These are phyloP conservation scores for Chelonoidis abingdonii DNA, from an alignment of 2,113 vertebrate species.

Conservation along the genomic window DNA sequence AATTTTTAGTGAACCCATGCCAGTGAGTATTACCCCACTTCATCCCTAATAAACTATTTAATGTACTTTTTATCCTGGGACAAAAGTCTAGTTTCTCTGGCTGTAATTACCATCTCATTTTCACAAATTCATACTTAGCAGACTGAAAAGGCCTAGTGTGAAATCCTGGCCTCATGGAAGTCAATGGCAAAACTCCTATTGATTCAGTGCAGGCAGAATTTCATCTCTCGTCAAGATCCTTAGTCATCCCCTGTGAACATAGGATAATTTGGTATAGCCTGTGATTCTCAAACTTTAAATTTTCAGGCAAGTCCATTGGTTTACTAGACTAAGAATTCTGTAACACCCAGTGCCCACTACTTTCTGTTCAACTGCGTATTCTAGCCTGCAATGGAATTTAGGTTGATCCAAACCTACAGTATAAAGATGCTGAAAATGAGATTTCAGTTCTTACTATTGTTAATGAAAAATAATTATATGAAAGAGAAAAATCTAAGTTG, in stretches of 20 bases:
- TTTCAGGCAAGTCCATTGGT: not conserved
- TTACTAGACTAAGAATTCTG: not conserved
- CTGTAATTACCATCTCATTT: not conserved
- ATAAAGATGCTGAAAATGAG: rapidly evolving
- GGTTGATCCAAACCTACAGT: not conserved
- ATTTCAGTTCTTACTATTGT: not conserved
- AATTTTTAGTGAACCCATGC: not conserved
- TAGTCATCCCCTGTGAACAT: not conserved
- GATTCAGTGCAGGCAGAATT: not conserved
- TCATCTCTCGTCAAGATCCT: not conserved
- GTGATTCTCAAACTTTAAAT: not conserved
- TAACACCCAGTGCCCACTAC: not conserved
- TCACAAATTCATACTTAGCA: not conserved
- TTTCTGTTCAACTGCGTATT: rapidly evolving
- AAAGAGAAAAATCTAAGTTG: not conserved
- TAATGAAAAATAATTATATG: rapidly evolving
- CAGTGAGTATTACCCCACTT: not conserved
- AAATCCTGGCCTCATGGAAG: not conserved
- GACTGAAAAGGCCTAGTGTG: not conserved
- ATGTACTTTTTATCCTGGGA: not conserved
- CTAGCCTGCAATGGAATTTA: not conserved
- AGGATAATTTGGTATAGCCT: not conserved
- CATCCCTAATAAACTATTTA: not conserved
- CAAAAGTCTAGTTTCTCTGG: not conserved
- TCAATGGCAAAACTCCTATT: not conserved